These are phyloP conservation scores for Neomonachus schauinslandi DNA, from an alignment of 2,113 vertebrate genomes.

Conservation along the genomic window DNA sequence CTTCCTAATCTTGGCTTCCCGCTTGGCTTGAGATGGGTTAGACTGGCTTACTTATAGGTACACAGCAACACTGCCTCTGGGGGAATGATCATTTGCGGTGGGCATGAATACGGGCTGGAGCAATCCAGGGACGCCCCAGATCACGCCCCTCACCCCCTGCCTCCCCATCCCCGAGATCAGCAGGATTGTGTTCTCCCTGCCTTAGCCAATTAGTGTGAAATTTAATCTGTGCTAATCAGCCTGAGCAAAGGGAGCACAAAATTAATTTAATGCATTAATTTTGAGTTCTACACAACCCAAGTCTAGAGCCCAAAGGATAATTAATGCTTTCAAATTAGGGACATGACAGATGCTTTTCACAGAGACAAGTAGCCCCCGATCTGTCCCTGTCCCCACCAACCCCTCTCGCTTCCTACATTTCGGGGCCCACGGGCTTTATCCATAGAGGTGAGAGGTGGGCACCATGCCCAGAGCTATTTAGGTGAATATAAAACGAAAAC, in stretches of 20 bases:
- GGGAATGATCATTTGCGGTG: fast-evolving
- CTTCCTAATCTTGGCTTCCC: neutral
- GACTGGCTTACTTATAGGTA: neutral
- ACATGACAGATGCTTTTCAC: neutral
- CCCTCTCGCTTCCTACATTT: neutral
- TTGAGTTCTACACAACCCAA: conserved; percentile 21
- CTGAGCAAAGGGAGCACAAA: conserved; percentile 29
- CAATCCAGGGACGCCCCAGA: fast-evolving
- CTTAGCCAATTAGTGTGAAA: conserved; percentile 56
- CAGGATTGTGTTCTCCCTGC: neutral
- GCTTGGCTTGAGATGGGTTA: neutral
- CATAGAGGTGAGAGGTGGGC: neutral
- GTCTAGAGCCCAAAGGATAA: conserved; percentile 34
- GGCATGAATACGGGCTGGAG: fast-evolving
- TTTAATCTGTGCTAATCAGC: conserved; percentile 61
- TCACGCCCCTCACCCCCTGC: neutral
- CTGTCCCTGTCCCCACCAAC: neutral
- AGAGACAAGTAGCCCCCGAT: neutral
- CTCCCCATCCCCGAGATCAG: neutral
- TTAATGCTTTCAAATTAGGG: neutral
- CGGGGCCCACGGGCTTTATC: neutral
- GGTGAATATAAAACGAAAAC: neutral
- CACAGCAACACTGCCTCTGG: fast-evolving
- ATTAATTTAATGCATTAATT: conserved; percentile 64
- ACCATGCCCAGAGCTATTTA: neutral